Conservation (phyloP, 64 coral and sea anemone species). For the Dendronephthya gigantea region DNA sequence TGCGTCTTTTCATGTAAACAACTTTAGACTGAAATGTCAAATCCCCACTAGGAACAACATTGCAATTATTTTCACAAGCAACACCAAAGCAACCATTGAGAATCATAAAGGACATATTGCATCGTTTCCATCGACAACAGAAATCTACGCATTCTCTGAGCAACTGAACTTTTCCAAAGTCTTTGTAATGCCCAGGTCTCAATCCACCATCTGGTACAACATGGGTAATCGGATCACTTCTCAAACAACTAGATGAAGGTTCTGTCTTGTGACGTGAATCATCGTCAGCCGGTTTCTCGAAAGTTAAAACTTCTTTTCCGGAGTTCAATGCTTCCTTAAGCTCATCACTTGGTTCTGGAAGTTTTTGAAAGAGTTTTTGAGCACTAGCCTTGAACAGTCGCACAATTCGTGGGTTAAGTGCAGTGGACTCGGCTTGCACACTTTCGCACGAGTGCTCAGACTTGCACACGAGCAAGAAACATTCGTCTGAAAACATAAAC, state of each 20-base stretch:
- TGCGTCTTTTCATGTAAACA: not conserved
- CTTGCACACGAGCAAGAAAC: not conserved
- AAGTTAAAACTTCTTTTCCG: not conserved
- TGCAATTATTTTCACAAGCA: not conserved
- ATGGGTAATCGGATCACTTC: not conserved
- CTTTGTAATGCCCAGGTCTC: not conserved
- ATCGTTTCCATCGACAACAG: not conserved
- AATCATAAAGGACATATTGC: not conserved
- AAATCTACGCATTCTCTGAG: not conserved
- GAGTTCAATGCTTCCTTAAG: not conserved
- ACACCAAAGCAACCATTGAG: constrained; percentile 1
- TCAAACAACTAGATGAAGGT: not conserved
- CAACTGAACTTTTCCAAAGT: not conserved
- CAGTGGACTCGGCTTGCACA: not conserved
- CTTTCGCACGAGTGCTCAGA: not conserved
- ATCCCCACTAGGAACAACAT: not conserved
- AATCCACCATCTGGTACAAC: not conserved
- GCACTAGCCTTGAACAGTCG: not conserved
- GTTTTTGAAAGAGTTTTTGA: not conserved
- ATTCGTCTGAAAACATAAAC: constrained; percentile 14
- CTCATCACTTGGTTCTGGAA: not conserved
- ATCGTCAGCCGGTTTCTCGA: not conserved
- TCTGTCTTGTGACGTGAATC: not conserved
- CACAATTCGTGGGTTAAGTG: not conserved
- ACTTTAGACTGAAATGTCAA: not conserved